phyloP scores from a whole-genome alignment of 2,113 vertebrate species.

The Noturus placidus region DNA sequence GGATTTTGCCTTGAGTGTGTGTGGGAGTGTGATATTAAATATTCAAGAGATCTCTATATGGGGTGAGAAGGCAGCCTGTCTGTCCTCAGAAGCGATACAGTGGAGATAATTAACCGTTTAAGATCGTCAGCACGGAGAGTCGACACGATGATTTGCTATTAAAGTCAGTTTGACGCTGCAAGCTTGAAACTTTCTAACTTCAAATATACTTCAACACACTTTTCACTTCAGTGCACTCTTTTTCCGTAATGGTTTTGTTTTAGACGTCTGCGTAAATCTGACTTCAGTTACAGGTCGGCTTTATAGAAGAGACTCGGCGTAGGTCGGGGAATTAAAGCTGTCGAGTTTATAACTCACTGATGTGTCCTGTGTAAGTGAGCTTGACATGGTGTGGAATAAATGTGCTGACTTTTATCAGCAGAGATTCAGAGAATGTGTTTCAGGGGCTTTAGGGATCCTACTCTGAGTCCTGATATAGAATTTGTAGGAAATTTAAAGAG shows the following conservation, averaged over 20 bases:
- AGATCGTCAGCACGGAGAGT: not conserved
- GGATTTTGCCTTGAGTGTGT: not conserved
- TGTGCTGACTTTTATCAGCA: conserved; percentile 15
- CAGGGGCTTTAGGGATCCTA: conserved; percentile 2
- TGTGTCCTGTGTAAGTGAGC: conserved; percentile 13
- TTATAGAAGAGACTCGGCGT: not conserved
- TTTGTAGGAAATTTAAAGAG: not conserved
- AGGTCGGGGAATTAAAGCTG: conserved; percentile 13
- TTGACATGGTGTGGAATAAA: conserved; percentile 16
- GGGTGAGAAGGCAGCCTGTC: not conserved
- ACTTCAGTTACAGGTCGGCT: not conserved
- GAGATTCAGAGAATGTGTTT: conserved; percentile 5
- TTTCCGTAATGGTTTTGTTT: conserved; percentile 26
- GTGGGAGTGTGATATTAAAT: not conserved
- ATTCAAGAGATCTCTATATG: not conserved
- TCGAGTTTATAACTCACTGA: not conserved
- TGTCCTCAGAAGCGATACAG: not conserved
- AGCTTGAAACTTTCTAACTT: not conserved
- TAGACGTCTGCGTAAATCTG: not conserved
- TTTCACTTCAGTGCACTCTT: not conserved
- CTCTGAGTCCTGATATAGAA: not conserved
- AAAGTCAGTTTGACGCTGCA: not conserved
- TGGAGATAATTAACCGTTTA: not conserved
- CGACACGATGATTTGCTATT: not conserved
- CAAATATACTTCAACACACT: not conserved